These are phyloP conservation scores for Neosalanx taihuensis DNA, from an alignment of 2,797 vertebrate species.

Conservation along the genomic window DNA sequence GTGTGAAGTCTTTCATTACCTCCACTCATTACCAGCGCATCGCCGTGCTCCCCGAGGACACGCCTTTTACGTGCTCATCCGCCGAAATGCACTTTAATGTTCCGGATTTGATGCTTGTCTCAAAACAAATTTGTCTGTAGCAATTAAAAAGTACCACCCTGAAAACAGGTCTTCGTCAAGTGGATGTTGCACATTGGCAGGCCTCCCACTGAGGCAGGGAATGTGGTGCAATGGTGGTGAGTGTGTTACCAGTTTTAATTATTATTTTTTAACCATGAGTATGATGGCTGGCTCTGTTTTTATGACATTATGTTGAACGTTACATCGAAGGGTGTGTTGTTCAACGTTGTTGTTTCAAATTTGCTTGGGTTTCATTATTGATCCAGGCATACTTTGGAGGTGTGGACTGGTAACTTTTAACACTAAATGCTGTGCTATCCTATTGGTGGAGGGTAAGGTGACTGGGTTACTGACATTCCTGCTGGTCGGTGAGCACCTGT, in stretches of 20 bases:
- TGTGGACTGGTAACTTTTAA: not conserved
- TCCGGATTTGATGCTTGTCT: constrained; percentile 70
- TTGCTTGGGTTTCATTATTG: too few species aligned
- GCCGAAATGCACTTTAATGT: constrained; percentile 77
- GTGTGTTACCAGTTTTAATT: constrained; percentile 38
- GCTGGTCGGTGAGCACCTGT: constrained; percentile 11
- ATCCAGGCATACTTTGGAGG: not conserved
- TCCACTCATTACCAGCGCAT: constrained; percentile 77
- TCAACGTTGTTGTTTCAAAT: too few species aligned
- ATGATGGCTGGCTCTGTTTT: too few species aligned
- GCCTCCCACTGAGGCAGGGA: constrained; percentile 43
- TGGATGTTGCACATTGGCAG: constrained; percentile 54
- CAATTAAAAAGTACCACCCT: constrained; percentile 80
- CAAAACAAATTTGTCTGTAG: constrained; percentile 81
- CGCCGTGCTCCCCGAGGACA: constrained; percentile 75
- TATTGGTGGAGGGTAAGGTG: constrained; percentile 24
- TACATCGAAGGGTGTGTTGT: too few species aligned
- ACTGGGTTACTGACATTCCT: constrained; percentile 25
- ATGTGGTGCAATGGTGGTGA: constrained; percentile 23
- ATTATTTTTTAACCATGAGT: too few species aligned
- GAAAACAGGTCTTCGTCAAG: constrained; percentile 64
- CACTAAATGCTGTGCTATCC: constrained; percentile 12
- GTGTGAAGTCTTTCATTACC: constrained; percentile 82
- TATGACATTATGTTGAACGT: too few species aligned
- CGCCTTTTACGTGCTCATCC: constrained; percentile 78